Evolutionary conservation across 2,113 vertebrate species (phyloP).

Genomic region (Salvelinus sp.): DNA sequence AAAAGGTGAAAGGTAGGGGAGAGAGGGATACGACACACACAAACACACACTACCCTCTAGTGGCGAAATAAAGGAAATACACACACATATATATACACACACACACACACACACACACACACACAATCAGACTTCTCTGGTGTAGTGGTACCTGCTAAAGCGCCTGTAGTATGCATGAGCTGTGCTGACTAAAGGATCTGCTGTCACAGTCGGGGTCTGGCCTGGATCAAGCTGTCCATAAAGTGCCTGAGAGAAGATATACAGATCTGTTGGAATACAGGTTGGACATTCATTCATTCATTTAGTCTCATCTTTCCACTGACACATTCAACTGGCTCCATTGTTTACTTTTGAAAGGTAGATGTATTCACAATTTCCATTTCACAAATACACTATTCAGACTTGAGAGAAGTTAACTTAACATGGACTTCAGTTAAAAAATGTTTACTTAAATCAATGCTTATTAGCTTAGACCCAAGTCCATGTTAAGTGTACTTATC

Average conservation of each 20-base stretch:
- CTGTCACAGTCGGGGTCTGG: neutral
- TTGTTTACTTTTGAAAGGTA: too few relatives aligned
- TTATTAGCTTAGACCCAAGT: too few relatives aligned
- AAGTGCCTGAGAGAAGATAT: slow-evolving; percentile 29
- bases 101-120: neutral
- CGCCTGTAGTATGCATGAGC: slow-evolving; percentile 28
- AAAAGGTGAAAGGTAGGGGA: neutral
- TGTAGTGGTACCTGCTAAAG: slow-evolving; percentile 32
- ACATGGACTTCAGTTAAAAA: too few relatives aligned
- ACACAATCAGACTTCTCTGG: neutral
- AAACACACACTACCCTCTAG: neutral
- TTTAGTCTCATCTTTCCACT: neutral
- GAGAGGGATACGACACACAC: neutral
- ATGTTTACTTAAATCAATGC: too few relatives aligned
- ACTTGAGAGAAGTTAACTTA: too few relatives aligned
- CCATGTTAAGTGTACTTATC: too few relatives aligned
- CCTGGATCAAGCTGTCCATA: slow-evolving; percentile 25
- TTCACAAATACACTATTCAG: too few relatives aligned
- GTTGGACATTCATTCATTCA: neutral
- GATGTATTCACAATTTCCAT: too few relatives aligned
- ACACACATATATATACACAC: neutral
- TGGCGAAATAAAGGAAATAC: neutral
- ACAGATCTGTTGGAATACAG: neutral
- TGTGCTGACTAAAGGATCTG: slow-evolving; percentile 20
- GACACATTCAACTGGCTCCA: neutral